Percentiles rank a stretch among this genome's conserved stretches.
phyloP scores from a whole-genome alignment of 2,888 invertebrate species.

The Drosophila bunnanda region DNA sequence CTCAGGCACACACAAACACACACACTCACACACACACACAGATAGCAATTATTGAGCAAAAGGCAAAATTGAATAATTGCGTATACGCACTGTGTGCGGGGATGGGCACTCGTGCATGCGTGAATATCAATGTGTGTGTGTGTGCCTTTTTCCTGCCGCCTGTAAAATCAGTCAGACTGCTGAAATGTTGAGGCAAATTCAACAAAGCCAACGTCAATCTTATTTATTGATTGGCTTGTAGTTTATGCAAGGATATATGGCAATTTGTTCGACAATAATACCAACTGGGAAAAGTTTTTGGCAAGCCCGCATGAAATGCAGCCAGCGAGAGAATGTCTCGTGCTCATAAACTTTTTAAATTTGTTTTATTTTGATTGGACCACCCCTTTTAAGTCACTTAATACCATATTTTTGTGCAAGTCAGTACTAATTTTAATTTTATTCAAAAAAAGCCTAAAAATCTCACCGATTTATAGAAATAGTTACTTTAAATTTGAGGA shows the following conservation, averaged over 20 bases:
- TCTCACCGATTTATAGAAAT: neutral
- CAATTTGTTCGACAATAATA: slow-evolving; percentile 7
- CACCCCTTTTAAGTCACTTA: neutral
- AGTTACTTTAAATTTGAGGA: neutral
- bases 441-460: no score
- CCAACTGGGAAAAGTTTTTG: neutral
- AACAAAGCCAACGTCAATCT: slow-evolving; percentile 19
- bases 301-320: neutral
- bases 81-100: slow-evolving; percentile 51
- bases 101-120: slow-evolving; percentile 9
- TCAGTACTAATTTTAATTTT: no score
- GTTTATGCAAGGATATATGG: slow-evolving; percentile 22
- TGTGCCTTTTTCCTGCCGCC: neutral
- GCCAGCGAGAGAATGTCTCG: neutral
- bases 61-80: slow-evolving; percentile 62
- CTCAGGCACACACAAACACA: no score
- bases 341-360: neutral
- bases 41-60: slow-evolving; percentile 53
- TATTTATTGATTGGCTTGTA: slow-evolving; percentile 29
- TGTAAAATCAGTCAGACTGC: slow-evolving; percentile 24
- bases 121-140: neutral
- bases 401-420: no score
- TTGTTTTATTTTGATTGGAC: neutral
- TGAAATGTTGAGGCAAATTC: slow-evolving; percentile 26
- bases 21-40: neutral